These are phyloP conservation scores for Dryobates pubescens DNA, from an alignment of 2,797 vertebrate genomes.

Conservation along the genomic window DNA sequence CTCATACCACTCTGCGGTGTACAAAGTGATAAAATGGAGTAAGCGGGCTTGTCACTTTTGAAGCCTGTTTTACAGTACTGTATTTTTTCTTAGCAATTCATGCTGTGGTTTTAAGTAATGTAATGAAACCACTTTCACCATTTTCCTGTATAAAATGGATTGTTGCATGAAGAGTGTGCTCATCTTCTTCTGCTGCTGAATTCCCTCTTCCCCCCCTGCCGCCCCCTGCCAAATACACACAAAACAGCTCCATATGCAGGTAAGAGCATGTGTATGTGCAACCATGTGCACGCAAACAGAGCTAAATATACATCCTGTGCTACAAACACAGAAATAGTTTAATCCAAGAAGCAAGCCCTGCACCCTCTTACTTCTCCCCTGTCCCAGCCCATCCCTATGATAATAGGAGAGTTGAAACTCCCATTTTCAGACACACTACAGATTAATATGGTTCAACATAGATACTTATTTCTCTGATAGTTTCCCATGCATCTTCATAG, in stretches of 20 bases:
- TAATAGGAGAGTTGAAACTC: constrained; percentile 55
- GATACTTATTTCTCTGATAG: constrained; percentile 78
- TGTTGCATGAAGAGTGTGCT: constrained; percentile 27
- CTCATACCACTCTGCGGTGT: background rate
- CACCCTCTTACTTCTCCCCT: background rate
- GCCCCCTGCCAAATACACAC: background rate
- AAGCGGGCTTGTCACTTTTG: constrained; percentile 43
- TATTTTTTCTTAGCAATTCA: constrained; percentile 36
- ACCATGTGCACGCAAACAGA: constrained; percentile 11
- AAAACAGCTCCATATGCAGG: background rate
- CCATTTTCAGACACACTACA: constrained; percentile 59
- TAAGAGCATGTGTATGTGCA: background rate
- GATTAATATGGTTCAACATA: constrained; percentile 74
- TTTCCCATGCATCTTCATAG: constrained; percentile 73
- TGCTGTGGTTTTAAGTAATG: background rate
- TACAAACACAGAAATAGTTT: background rate
- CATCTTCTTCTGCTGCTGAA: background rate
- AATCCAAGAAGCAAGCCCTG: constrained; percentile 15
- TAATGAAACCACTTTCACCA: background rate
- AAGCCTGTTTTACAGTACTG: constrained; percentile 38
- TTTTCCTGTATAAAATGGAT: constrained; percentile 41
- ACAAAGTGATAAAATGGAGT: constrained; percentile 56
- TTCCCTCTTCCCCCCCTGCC: background rate
- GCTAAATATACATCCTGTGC: background rate
- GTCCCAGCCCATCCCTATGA: constrained; percentile 6